Evolutionary conservation across 2,113 vertebrate species (phyloP).

Genomic region (Craseonycteris thonglongyai): DNA sequence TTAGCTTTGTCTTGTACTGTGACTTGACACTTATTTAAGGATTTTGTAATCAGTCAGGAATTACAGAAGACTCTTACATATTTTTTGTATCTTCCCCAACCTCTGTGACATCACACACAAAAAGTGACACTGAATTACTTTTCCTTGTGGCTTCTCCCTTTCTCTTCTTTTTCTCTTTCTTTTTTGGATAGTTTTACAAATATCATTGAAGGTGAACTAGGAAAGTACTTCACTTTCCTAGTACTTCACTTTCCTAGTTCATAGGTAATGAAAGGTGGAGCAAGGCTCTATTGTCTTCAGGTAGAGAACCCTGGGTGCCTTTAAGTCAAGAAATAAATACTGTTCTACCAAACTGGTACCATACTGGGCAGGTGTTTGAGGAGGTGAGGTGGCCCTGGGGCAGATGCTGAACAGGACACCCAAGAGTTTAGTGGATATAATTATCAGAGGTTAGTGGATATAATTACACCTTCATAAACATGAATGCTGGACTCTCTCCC

Average conservation of each 20-base stretch:
- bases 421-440: background rate
- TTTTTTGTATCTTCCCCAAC: background rate
- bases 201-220: background rate
- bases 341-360: background rate
- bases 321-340: background rate
- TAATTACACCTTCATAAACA: conserved; percentile 41
- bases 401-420: background rate
- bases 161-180: background rate
- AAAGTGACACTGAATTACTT: background rate
- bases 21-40: background rate
- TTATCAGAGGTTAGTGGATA: background rate
- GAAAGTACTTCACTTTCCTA: background rate
- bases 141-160: background rate
- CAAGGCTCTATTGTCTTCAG: background rate
- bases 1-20: background rate
- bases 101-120: background rate
- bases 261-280: background rate
- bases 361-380: background rate
- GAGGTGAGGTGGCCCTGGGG: background rate
- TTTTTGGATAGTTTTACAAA: background rate
- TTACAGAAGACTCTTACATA: background rate
- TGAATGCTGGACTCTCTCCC: background rate
- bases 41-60: background rate
- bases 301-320: background rate
- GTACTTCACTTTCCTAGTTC: too few species aligned